Evolutionary conservation across 2,888 invertebrate genomes (phyloP).

Genomic region (Cryptocephalus moraei): DNA sequence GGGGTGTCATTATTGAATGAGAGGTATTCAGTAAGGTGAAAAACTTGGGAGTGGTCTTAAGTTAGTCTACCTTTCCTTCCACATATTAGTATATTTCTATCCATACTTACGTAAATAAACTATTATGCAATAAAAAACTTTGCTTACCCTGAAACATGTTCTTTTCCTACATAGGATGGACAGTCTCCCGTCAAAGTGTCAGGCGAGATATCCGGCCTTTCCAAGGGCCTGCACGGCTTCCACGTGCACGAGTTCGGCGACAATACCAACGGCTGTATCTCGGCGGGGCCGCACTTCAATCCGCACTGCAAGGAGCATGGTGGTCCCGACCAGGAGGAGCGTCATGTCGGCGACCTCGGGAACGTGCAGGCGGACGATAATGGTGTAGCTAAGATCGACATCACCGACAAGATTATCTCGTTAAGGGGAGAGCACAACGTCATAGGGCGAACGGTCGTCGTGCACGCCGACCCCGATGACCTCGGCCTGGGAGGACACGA

Average conservation of each 20-base stretch:
- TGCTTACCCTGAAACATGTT: too few species aligned
- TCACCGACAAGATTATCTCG: conserved; percentile 53
- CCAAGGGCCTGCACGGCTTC: conserved; percentile 76
- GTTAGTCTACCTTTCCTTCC: too few species aligned
- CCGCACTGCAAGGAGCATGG: conserved; percentile 75
- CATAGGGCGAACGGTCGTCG: conserved; percentile 71
- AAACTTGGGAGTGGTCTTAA: too few species aligned
- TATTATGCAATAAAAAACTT: too few species aligned
- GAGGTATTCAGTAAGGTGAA: too few species aligned
- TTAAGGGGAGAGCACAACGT: conserved; percentile 64
- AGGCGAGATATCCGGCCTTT: conserved; percentile 72
- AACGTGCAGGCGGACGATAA: conserved; percentile 54
- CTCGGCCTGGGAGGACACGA: conserved; percentile 89
- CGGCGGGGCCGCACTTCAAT: conserved; percentile 91
- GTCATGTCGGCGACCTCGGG: conserved; percentile 80
- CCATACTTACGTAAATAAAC: too few species aligned
- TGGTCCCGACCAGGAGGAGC: conserved; percentile 56
- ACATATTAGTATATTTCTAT: too few species aligned
- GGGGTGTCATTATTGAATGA: too few species aligned
- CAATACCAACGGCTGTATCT: conserved; percentile 91
- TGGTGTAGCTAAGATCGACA: conserved; percentile 56
- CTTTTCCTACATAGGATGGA: conserved; percentile 24
- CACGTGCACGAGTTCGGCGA: conserved; percentile 96
- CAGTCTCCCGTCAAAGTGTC: conserved; percentile 64
- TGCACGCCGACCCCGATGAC: conserved; percentile 91